Evolutionary conservation across 2,113 vertebrate species (phyloP).

Genomic region (Pachycephala philippinensis): DNA sequence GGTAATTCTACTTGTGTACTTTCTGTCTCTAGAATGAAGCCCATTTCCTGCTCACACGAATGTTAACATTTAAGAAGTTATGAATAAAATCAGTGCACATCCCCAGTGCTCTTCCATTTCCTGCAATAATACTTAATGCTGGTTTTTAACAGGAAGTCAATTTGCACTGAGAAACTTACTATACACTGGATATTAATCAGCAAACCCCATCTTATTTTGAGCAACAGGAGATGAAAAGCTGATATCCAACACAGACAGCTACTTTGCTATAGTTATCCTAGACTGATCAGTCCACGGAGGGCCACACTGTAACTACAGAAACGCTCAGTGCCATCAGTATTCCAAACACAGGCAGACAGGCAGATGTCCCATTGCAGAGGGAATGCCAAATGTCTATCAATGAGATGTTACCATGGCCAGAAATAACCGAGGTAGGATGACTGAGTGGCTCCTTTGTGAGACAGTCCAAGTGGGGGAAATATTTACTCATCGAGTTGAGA

Average conservation of each 20-base stretch:
- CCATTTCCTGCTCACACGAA: background rate
- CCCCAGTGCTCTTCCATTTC: background rate
- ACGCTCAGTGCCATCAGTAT: background rate
- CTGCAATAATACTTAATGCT: background rate
- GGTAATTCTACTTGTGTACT: background rate
- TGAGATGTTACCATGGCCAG: background rate
- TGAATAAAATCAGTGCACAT: background rate
- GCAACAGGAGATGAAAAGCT: background rate
- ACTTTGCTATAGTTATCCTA: background rate
- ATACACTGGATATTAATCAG: background rate
- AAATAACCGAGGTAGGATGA: background rate
- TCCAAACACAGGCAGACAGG: background rate
- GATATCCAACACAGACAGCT: background rate
- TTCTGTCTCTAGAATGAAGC: background rate
- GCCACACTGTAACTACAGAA: background rate
- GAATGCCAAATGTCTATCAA: constrained; percentile 25
- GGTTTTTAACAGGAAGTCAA: background rate
- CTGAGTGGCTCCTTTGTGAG: background rate
- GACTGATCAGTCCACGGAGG: background rate
- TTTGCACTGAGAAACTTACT: background rate
- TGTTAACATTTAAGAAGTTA: background rate
- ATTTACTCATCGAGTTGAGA: constrained; percentile 15
- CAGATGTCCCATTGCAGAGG: background rate
- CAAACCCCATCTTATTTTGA: background rate
- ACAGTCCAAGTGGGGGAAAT: background rate